These are phyloP conservation scores for Berghia stephanieae DNA, from an alignment of 1,140 invertebrate species.

Conservation along the genomic window DNA sequence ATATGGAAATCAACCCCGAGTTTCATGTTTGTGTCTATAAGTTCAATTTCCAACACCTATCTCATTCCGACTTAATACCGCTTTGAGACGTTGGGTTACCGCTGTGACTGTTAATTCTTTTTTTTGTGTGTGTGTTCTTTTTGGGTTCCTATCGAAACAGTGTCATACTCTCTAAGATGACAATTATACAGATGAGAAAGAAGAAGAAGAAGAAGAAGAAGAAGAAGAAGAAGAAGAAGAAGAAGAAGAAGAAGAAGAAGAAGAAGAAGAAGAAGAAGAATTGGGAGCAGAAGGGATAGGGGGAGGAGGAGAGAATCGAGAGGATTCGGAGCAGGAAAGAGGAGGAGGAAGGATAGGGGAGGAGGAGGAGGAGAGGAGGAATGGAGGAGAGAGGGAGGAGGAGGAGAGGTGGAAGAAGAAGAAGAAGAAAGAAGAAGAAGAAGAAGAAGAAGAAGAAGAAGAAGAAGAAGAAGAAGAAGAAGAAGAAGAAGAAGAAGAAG, in stretches of 20 bases:
- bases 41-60: too few relatives aligned
- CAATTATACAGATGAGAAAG: constrained; percentile 17
- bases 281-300: not conserved
- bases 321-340: constrained; percentile 9
- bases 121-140: too few relatives aligned
- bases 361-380: too few relatives aligned
- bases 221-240: constrained; percentile 27
- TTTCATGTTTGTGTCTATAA: too few relatives aligned
- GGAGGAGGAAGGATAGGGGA: constrained; percentile 11
- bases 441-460: not conserved
- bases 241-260: constrained; percentile 23
- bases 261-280: constrained; percentile 27
- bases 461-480: constrained; percentile 25
- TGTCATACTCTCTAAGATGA: too few relatives aligned
- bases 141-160: too few relatives aligned
- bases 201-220: too few relatives aligned
- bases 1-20: too few relatives aligned
- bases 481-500: not conserved
- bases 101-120: too few relatives aligned
- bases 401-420: too few relatives aligned
- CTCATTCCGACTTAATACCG: too few relatives aligned
- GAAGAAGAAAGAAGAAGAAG: not conserved
- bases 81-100: too few relatives aligned
- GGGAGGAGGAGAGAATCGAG: constrained; percentile 14
- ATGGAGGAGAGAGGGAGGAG: not conserved